Base-by-base conservation (phyloP, 2,113 vertebrate species). In the Chloropsis hardwickii region DNA sequence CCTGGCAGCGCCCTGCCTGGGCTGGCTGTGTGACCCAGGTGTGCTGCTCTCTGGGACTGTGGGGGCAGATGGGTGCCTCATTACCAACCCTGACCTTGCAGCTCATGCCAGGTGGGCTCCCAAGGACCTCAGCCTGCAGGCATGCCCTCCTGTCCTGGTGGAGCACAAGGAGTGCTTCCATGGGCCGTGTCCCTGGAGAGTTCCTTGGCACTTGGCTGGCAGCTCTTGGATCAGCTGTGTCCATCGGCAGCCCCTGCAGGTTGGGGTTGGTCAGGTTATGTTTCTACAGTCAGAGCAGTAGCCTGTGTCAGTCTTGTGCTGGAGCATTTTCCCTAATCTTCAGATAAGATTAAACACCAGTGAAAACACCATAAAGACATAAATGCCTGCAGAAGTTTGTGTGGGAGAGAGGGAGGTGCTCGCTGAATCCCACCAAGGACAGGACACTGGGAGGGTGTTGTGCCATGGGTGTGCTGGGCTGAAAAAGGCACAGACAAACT, bases 331-430 rank as follows among this genome's bases (percentile, higher is more conserved):
- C 39, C 31, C n/a, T 92, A 56, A 90, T 85, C 81, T 80, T 80
- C 54, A 80, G 95, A 88, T 96, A 95, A 96, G 90, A 96, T 86
- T 90, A 92, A 90, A 66, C 13, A 31, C 21, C 35, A 91, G 89
- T 85, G 85, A 95, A 97, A 97, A 89, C 28, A 69, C 54, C 3
- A 2, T 69, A 37, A 95, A 69, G 28, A 61, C 1, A 9, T 82
- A 79, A 95, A 81, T 31, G 28, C 16, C 40, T 6, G 1, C 18
- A 69, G 66, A 62, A 48, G 29, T 35, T 80, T 82, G 17, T 91
- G n/a, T 65, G 61, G 65, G 78, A 48, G 79, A 64, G 54, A 44
- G 39, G 47, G 51, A 81, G 39, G 53, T 77, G 54, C 40, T 65
- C 1, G 2, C 40, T 72, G 54, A 82, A 62, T 87, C 39, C 54